Evolutionary conservation across 2,797 vertebrate genomes (phyloP).

Genomic region (Phoeniculus purpureus): DNA sequence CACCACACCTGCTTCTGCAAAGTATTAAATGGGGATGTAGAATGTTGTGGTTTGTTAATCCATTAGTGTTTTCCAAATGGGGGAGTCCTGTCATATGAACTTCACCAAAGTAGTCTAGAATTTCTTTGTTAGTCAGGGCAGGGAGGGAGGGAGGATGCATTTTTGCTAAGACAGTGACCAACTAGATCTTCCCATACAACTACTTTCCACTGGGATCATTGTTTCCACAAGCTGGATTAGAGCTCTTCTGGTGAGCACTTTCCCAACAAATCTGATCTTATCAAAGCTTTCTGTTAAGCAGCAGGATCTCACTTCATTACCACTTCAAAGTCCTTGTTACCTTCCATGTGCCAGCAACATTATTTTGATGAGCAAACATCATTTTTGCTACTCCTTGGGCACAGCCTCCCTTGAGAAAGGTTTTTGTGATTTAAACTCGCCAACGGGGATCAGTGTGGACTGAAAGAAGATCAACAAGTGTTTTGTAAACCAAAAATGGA

Average conservation of each 20-base stretch:
- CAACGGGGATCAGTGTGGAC: not conserved
- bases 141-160: not conserved
- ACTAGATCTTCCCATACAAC: not conserved
- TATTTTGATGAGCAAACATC: constrained; percentile 6
- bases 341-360: constrained; percentile 45
- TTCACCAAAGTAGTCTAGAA: no score
- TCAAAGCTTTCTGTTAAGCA: constrained; percentile 72
- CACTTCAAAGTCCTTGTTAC: constrained; percentile 72
- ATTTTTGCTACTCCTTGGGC: not conserved
- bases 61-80: no score
- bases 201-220: not conserved
- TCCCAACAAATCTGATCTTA: constrained; percentile 74
- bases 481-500: not conserved
- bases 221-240: constrained; percentile 53
- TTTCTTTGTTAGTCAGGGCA: no score
- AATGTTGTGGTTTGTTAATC: no score
- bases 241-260: constrained; percentile 55
- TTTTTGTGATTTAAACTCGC: constrained; percentile 41
- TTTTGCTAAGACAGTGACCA: not conserved
- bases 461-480: not conserved
- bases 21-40: not conserved
- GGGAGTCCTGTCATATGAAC: not conserved
- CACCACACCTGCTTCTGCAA: not conserved
- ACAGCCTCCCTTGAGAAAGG: not conserved
- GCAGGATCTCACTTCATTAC: constrained; percentile 72